phyloP scores from a whole-genome alignment of 2,797 vertebrate species.

The Tamandua tetradactyla region DNA sequence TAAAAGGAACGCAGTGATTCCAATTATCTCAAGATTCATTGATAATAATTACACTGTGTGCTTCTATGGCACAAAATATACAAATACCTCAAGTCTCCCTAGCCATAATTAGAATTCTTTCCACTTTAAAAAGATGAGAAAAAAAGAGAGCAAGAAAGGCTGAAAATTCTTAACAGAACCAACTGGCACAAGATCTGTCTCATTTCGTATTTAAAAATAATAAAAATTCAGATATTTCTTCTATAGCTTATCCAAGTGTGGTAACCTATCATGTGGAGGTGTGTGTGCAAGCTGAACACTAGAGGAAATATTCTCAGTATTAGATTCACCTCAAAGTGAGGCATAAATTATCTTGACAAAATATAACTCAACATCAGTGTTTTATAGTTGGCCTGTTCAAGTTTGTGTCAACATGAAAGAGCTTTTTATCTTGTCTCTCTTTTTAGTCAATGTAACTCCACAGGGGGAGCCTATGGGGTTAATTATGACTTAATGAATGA shows the following conservation, averaged over 20 bases:
- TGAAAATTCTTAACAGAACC: slow-evolving; percentile 65
- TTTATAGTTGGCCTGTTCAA: slow-evolving; percentile 76
- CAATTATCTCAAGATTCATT: background rate
- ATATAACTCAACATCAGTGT: slow-evolving; percentile 71
- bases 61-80: background rate
- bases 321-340: slow-evolving; percentile 74
- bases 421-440: slow-evolving; percentile 77
- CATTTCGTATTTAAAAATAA: slow-evolving; percentile 43
- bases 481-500: slow-evolving; percentile 78
- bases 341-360: slow-evolving; percentile 83
- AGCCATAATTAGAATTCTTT: slow-evolving; percentile 36
- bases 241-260: slow-evolving; percentile 42
- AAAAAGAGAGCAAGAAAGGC: slow-evolving; percentile 52
- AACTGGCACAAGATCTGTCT: slow-evolving; percentile 47
- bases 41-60: background rate
- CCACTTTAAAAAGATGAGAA: slow-evolving; percentile 27
- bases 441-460: slow-evolving; percentile 79
- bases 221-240: slow-evolving; percentile 64
- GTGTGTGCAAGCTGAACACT: slow-evolving; percentile 52
- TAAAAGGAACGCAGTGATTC: background rate
- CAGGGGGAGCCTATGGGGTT: slow-evolving; percentile 78
- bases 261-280: slow-evolving; percentile 56
- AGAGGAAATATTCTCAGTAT: slow-evolving; percentile 61
- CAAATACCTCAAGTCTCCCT: slow-evolving; percentile 11
- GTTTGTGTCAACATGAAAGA: slow-evolving; percentile 78